Conservation (phyloP, 2,797 vertebrate species). For the Pseudochromis fuscus region DNA sequence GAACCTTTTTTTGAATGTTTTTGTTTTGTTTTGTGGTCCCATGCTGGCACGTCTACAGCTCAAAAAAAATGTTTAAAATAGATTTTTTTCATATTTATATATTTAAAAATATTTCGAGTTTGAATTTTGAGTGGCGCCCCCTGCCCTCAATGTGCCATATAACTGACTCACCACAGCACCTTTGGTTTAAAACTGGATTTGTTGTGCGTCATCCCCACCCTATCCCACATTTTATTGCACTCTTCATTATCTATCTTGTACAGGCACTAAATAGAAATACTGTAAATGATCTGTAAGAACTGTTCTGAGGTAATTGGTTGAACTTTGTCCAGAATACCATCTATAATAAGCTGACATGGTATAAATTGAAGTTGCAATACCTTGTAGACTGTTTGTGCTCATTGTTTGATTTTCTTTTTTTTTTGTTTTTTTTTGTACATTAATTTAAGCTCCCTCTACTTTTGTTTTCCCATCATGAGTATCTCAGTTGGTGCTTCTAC, state of each 20-base stretch:
- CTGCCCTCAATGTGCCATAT: not conserved
- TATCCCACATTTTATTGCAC: slow-evolving; percentile 5
- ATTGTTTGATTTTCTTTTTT: slow-evolving; percentile 18
- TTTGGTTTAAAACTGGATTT: slow-evolving; percentile 20
- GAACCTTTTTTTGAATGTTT: slow-evolving; percentile 17
- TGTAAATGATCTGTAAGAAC: not conserved
- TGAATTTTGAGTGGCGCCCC: not conserved
- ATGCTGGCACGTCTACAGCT: slow-evolving; percentile 39
- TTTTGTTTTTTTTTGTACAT: slow-evolving; percentile 23
- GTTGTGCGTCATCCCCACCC: not conserved
- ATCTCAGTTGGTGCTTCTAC: slow-evolving; percentile 6
- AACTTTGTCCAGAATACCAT: not conserved
- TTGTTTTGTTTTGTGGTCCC: slow-evolving; percentile 29
- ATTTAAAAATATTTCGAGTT: not conserved
- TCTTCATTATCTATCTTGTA: not conserved
- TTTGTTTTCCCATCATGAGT: slow-evolving; percentile 26
- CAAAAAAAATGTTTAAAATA: slow-evolving; percentile 4
- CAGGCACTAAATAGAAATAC: not conserved
- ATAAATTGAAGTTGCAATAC: slow-evolving; percentile 30
- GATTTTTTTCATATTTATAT: not conserved
- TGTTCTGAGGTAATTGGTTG: not conserved
- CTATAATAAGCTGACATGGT: not conserved
- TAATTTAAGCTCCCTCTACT: slow-evolving; percentile 10
- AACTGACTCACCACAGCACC: slow-evolving; percentile 1
- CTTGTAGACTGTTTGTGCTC: slow-evolving; percentile 27